These are phyloP conservation scores for Calcarius ornatus DNA, from an alignment of 2,113 vertebrate species.

Conservation along the genomic window DNA sequence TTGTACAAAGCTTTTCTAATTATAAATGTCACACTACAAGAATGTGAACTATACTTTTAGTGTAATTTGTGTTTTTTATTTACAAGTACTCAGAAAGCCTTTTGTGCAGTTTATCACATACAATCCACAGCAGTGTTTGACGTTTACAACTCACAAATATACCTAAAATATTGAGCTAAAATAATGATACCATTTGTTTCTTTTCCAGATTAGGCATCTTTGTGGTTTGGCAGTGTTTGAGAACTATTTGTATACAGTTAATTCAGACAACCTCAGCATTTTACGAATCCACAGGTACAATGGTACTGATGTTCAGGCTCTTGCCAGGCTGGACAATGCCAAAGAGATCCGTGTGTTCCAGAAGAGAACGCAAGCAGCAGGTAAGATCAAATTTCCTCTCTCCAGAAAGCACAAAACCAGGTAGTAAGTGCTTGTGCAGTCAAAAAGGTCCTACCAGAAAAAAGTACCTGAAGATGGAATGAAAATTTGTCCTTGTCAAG, in stretches of 20 bases:
- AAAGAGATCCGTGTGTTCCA: conserved; percentile 85
- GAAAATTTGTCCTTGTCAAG: not conserved
- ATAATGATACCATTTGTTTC: not conserved
- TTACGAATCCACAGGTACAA: conserved; percentile 91
- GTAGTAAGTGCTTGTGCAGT: not conserved
- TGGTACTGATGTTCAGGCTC: conserved; percentile 75
- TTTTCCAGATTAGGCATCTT: conserved; percentile 85
- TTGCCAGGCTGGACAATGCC: conserved; percentile 79
- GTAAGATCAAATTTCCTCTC: conserved; percentile 66
- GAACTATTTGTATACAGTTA: conserved; percentile 88
- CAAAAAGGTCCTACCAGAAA: not conserved
- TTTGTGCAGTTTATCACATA: not conserved
- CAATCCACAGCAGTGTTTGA: not conserved
- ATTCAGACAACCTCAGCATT: conserved; percentile 79
- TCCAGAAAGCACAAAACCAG: not conserved
- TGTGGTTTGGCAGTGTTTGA: conserved; percentile 91
- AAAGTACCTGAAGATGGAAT: not conserved
- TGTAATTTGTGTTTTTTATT: not conserved
- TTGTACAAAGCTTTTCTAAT: not conserved
- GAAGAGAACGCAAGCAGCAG: conserved; percentile 87
- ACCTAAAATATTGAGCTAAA: not conserved
- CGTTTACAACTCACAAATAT: not conserved
- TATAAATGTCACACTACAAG: not conserved
- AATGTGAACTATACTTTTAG: not conserved
- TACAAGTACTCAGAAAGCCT: not conserved